Evolutionary conservation across 2,888 invertebrate genomes (phyloP), one percentile per base, ranked within the genome.

Genomic region (Shargacucullia verbasci): DNA sequence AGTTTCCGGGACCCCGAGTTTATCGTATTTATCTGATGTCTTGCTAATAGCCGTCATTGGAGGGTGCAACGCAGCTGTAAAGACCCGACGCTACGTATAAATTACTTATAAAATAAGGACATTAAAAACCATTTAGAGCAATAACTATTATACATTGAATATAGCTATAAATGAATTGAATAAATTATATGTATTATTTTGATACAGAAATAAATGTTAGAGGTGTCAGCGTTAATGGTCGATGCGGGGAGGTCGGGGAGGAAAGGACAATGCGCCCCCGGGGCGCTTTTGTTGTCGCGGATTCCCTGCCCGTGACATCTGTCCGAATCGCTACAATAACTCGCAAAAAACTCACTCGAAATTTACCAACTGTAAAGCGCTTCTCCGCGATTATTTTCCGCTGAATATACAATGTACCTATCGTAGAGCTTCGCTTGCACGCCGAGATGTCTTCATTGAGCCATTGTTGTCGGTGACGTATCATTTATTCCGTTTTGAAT

Each of bases 111-210:
- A 90, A 91, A 92, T 89, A 87, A 89, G 90, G 87, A 89, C 90
- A 92, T 94, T 92, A 90, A 91, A 92, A 91, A 90, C 89, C 90
- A 92, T 94, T 94, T 92, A 92, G 88, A 88, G 89, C 86, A 88
- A 91, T 90, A 89, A 90, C 91, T 89, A 87, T 90, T 87, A 85
- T 85, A 80, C 80, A 81, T 75, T 81, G 82, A 85, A 86, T 84
- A 87, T 81, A 84, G 87, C 83, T 83, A 88, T 88, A 90, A 89
- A 90, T 89, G 88, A 85, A 89, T 87, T 87, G 86, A 87, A 89
- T 91, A 89, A 90, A 87, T 90, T 88, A 87, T 83, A 83, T 81
- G 85, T 84, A 86, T 88, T 89, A 91, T 91, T 91, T 91, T 84
- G 89, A 87, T 91, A 88, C 84, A 86, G 83, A 82, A 89, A 87